A percentile compares a stretch with the other conserved stretches of the same genome.
Conservation (phyloP, 2,888 invertebrate genomes). For the Caenorhabditis panamensis region DNA sequence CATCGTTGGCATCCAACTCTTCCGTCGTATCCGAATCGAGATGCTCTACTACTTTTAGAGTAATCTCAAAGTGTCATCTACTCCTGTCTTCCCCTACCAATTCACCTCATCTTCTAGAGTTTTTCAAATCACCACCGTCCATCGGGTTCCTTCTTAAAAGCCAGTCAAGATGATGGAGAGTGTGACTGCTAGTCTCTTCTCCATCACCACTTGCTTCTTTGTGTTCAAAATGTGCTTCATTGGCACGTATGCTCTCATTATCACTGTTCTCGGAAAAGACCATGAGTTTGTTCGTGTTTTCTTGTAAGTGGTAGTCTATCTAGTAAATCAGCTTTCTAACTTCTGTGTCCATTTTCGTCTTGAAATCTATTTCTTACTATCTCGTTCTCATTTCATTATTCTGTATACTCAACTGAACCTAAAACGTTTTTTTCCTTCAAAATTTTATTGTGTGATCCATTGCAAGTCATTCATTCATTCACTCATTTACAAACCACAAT, state of each 20-base stretch:
- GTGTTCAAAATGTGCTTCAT: constrained; percentile 39
- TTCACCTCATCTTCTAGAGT: neutral
- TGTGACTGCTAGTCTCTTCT: constrained; percentile 44
- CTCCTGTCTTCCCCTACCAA: neutral
- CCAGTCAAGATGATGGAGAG: constrained; percentile 36
- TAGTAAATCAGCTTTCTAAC: too few relatives aligned
- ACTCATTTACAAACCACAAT: neutral
- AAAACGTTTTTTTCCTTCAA: neutral
- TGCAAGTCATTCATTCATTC: neutral
- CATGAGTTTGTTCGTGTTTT: constrained; percentile 47
- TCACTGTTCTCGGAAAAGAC: constrained; percentile 36
- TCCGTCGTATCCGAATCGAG: constrained; percentile 74
- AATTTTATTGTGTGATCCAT: constrained; percentile 1
- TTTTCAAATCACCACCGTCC: constrained; percentile 5
- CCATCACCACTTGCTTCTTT: constrained; percentile 31
- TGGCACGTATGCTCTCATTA: constrained; percentile 14
- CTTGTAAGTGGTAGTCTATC: constrained; percentile 44
- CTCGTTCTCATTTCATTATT: too few relatives aligned
- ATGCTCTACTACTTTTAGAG: constrained; percentile 73
- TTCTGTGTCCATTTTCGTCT: too few relatives aligned
- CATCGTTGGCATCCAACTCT: constrained; percentile 68
- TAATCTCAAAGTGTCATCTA: constrained; percentile 27
- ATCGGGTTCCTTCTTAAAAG: constrained; percentile 24
- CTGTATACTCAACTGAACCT: too few relatives aligned
- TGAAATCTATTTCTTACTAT: too few relatives aligned